A percentile compares a stretch with the other conserved stretches of the same genome.
phyloP scores from a whole-genome alignment of 2,888 invertebrate genomes.

The Prosapia bicincta region DNA sequence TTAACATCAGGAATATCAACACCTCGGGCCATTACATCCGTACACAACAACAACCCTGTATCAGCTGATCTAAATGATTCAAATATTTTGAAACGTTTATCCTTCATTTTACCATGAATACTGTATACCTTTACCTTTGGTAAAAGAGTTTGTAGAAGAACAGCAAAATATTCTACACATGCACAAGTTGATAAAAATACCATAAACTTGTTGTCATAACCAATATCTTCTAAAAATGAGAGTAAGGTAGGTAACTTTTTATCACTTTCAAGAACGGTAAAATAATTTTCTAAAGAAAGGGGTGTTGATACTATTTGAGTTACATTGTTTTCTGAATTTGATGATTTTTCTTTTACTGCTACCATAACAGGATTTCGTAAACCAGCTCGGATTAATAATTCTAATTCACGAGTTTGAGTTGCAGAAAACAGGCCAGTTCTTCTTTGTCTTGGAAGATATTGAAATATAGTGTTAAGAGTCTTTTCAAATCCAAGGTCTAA shows the following conservation, averaged over 20 bases:
- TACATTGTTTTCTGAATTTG: conserved; percentile 8
- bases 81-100: conserved; percentile 76
- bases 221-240: conserved; percentile 65
- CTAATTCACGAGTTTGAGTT: conserved; percentile 93
- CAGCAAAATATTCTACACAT: conserved; percentile 82
- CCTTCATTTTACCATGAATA: conserved; percentile 95
- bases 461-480: conserved; percentile 82
- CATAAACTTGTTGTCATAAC: conserved; percentile 63
- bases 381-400: conserved; percentile 89
- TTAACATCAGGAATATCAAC: conserved; percentile 95
- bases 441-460: conserved; percentile 87
- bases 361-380: conserved; percentile 89
- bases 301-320: conserved; percentile 46
- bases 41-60: conserved; percentile 77
- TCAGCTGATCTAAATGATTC: conserved; percentile 71
- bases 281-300: conserved; percentile 61
- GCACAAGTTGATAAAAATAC: conserved; percentile 95
- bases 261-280: conserved; percentile 70
- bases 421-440: conserved; percentile 98
- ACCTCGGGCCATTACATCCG: conserved; percentile 95
- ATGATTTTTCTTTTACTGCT: conserved; percentile 78
- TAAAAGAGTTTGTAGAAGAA: conserved; percentile 45
- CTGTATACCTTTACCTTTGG: conserved; percentile 58
- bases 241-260: conserved; percentile 78
- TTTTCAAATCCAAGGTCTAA: conserved; percentile 89